Base-by-base conservation (phyloP, 2,888 invertebrate genomes). In the Scaptomyza polygonia region DNA sequence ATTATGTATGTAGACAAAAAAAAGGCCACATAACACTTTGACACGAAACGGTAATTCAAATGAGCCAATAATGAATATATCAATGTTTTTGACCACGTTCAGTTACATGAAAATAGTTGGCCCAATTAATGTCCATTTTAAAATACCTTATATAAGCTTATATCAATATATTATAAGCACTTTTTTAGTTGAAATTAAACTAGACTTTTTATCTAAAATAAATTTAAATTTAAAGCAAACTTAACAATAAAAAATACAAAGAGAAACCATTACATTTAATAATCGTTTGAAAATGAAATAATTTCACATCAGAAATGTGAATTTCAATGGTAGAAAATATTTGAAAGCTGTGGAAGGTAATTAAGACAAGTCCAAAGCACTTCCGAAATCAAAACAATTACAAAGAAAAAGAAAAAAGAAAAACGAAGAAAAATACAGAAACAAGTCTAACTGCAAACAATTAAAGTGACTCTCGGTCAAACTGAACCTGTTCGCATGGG, bases 391-490 rank as follows among this genome's bases (percentile, higher is more conserved):
- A 16, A n/a, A 48, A 32, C 32, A 48, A 32, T 18, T 32, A 48
- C 32, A 45, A 39, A 16, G 2, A 36, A 36, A 32, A n/a, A n/a
- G n/a, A n/a, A n/a, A n/a, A n/a, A n/a, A n/a, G n/a, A n/a, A n/a
- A n/a, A n/a, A n/a, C n/a, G n/a, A n/a, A n/a, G n/a, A n/a, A n/a
- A 67, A 70, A 49, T 45, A 39, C 36, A 67, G 65, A 83, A 84
- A 84, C 84, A 66, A 72, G 84, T 88, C 86, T 66, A 83, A 80
- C 88, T 69, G 74, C 77, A 56, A 49, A 45, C 80, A 86, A 82
- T 88, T 87, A 87, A 79, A 77, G 63, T 72, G 54, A 59, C 36
- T 72, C 58, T 76, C 71, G 87, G 87, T 81, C 85, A 82, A 78
- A 51, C 25, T 56, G 57, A 87, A 87, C 81, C 82, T 65, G 81